Evolutionary conservation across 2,888 invertebrate species (phyloP).

Genomic region (Melinaea marsaeus): DNA sequence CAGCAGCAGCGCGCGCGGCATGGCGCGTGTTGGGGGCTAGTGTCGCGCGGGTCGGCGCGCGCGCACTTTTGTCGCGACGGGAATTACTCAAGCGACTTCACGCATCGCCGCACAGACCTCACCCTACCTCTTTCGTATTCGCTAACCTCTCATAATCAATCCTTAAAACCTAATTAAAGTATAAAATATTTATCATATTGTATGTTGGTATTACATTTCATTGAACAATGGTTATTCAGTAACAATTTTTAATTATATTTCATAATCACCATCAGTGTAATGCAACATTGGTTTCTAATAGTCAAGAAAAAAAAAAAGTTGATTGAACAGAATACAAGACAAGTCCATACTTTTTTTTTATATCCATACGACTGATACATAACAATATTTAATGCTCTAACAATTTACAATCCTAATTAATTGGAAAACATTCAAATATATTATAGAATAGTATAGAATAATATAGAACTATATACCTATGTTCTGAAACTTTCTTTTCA

Average conservation of each 20-base stretch:
- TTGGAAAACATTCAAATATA: too few species aligned
- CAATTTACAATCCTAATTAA: too few species aligned
- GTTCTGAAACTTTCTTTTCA: too few species aligned
- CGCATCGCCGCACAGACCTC: slow-evolving; percentile 40
- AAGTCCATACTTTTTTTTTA: too few species aligned
- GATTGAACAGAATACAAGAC: too few species aligned
- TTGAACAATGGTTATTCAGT: slow-evolving; percentile 1
- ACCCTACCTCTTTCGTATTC: slow-evolving; percentile 24
- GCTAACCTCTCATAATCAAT: slow-evolving; percentile 23
- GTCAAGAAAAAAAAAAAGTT: too few species aligned
- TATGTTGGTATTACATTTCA: slow-evolving; percentile 12
- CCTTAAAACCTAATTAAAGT: slow-evolving; percentile 13
- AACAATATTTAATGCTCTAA: too few species aligned
- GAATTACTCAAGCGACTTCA: slow-evolving; percentile 57
- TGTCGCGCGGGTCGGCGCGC: slow-evolving; percentile 53
- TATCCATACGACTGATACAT: too few species aligned
- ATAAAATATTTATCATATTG: slow-evolving; percentile 10
- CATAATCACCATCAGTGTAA: background rate
- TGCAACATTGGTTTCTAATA: background rate
- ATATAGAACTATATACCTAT: too few species aligned
- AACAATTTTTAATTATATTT: background rate
- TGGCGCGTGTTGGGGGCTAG: slow-evolving; percentile 52
- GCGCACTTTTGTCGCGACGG: slow-evolving; percentile 61
- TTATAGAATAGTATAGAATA: too few species aligned
- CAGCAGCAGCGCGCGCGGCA: slow-evolving; percentile 54